Evolutionary conservation across 2,113 vertebrate genomes (phyloP), one percentile per base, ranked within the genome.

Genomic region (Sander lucioperca): DNA sequence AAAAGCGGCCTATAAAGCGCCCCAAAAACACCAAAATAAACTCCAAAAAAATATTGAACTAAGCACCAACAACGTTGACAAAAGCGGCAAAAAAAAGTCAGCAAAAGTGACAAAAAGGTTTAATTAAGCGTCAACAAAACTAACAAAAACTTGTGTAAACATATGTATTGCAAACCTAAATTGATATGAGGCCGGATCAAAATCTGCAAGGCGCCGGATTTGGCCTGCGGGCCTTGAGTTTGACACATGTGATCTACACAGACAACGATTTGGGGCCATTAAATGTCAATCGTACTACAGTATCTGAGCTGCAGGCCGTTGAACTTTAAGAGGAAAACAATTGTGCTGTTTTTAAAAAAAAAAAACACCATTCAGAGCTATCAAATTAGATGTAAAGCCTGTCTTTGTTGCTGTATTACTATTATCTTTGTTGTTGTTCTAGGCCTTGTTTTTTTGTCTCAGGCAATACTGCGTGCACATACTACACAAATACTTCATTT

Each of bases 241-340:
- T 36, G 36, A 36, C 36, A 36, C 36, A 9, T 39, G 8, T 39
- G 23, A 68, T 27, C 13, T 39, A 14, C 30, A 59, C 11, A 50
- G 78, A 66, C 23, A 19, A 27, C 19, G 65, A 70, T 67, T 85
- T 66, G 62, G 47, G 23, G 67, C 62, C 27, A 36, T 68, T 73
- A 27, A 19, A 6, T 68, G 62, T 73, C 56, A 79, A 45, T 73
- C 66, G 59, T 43, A 4, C 58, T 33, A 66, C 36, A 39, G 36
- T 39, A 39, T 21, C 47, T 66, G 57, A 43, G 51, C 7, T 13
- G 43, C 27, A 27, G 36, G 6, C 39, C 18, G 15, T 63, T 74
- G 2, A 36, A 65, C 18, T 51, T 33, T 19, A n/a, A 8, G 16
- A 48, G 27, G 39, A 48, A 63, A 39, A 19, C 15, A 33, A 69